Evolutionary conservation across 2,113 vertebrate genomes (phyloP), one percentile per base, ranked within the genome.

Genomic region (Myanophis thanlyinensis): DNA sequence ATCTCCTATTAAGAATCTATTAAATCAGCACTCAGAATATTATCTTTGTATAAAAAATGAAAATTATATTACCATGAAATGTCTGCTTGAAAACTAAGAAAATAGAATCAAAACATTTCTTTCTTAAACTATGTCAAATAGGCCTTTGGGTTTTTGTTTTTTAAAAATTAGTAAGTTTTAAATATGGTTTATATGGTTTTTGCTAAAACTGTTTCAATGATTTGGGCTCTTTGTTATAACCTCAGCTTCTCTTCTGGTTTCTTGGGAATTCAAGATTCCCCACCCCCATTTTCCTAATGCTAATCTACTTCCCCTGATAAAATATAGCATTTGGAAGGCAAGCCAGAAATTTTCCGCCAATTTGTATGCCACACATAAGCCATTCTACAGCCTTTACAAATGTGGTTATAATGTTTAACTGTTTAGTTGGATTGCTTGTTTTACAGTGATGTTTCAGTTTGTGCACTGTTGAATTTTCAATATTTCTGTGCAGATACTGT

Each of bases 161-260:
- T n/a, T 12, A 54, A 49, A 46, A 47, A 62, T 12, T 67, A 54
- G 53, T 40, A 73, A 85, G 8, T 52, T 46, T 85, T 85, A 54
- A 62, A 91, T n/a, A n/a, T n/a, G n/a, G n/a, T n/a, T 46, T 20
- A 46, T 25, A 47, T 53, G 20, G 30, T 40, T n/a, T 51, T 53
- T 56, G 46, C 13, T 90, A 53, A 35, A 27, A 23, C 51, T 85
- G 35, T 47, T 91, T 27, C 23, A 62, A 5, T 85, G 51, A 91
- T 10, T 47, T 4, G 5, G 40, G 44, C 52, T 52, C 86, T 85
- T 91, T 59, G 85, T 91, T 56, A 59, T 5, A 49, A 53, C 15
- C 27, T 91, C 53, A 86, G 52, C 10, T 44, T 90, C 89, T n/a
- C 87, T 95, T 93, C 49, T 59, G 87, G 92, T 0, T 7, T 90